phyloP scores from a whole-genome alignment of 2,888 invertebrate genomes.

The Pyrrhia umbra region DNA sequence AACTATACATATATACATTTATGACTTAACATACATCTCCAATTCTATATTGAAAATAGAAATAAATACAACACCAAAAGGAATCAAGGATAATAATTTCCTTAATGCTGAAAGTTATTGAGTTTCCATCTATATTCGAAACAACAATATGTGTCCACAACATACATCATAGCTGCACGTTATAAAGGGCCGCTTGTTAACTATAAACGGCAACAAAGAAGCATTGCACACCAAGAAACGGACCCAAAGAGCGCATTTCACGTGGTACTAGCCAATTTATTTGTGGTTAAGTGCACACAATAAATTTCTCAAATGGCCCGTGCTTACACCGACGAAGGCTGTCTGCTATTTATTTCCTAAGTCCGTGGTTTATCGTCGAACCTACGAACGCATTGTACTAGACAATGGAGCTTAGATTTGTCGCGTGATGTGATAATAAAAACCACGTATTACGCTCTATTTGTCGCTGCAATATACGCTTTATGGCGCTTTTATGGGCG shows the following conservation, averaged over 20 bases:
- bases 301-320: slow-evolving; percentile 89
- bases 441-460: slow-evolving; percentile 74
- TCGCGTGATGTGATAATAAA: slow-evolving; percentile 80
- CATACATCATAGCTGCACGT: slow-evolving; percentile 37
- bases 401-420: slow-evolving; percentile 81
- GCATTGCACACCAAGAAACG: slow-evolving; percentile 70
- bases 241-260: slow-evolving; percentile 75
- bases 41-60: no score
- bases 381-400: slow-evolving; percentile 77
- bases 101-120: slow-evolving; percentile 16
- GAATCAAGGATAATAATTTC: neutral
- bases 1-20: no score
- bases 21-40: no score
- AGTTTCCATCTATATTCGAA: slow-evolving; percentile 38
- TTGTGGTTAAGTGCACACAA: slow-evolving; percentile 89
- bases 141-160: slow-evolving; percentile 47
- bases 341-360: slow-evolving; percentile 87
- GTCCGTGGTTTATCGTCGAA: slow-evolving; percentile 81
- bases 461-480: slow-evolving; percentile 74
- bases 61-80: slow-evolving; percentile 4
- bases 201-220: slow-evolving; percentile 62
- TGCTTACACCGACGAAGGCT: slow-evolving; percentile 84
- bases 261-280: slow-evolving; percentile 87
- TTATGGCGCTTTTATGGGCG: slow-evolving; percentile 72
- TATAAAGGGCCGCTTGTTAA: slow-evolving; percentile 64